Conservation (phyloP, 2,797 vertebrate genomes). For the Aeoliscus strigatus region DNA sequence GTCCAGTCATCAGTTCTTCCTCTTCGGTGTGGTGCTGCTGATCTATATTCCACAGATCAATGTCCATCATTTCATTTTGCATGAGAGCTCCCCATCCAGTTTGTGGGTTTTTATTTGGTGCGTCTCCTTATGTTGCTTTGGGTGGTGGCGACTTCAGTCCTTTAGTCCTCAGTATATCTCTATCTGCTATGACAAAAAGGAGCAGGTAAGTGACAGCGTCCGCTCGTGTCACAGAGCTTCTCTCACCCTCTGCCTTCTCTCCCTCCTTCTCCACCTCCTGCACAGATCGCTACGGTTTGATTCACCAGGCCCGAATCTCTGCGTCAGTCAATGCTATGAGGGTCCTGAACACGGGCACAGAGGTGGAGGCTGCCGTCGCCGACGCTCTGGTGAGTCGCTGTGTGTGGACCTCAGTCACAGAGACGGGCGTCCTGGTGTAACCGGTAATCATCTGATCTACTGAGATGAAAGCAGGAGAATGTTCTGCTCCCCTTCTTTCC, state of each 20-base stretch:
- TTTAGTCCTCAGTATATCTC: no score
- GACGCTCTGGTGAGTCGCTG: conserved; percentile 91
- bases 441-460: no score
- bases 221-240: not conserved
- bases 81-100: conserved; percentile 1
- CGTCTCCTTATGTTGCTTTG: conserved; percentile 11
- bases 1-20: not conserved
- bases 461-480: no score
- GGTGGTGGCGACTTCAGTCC: no score
- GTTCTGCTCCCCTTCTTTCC: no score
- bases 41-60: not conserved
- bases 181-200: no score
- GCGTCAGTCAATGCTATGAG: conserved; percentile 93
- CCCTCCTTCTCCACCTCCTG: conserved; percentile 49
- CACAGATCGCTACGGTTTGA: conserved; percentile 90
- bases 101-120: conserved; percentile 3
- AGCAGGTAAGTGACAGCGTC: conserved; percentile 39
- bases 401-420: no score
- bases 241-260: conserved; percentile 52
- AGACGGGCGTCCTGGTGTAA: no score
- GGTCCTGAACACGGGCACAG: conserved; percentile 93
- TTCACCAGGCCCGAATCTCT: conserved; percentile 90
- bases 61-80: no score
- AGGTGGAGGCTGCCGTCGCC: conserved; percentile 95
- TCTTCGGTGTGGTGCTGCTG: conserved; percentile 3